These are phyloP conservation scores for Numenius arquata DNA, from an alignment of 2,113 vertebrate species.

Conservation along the genomic window DNA sequence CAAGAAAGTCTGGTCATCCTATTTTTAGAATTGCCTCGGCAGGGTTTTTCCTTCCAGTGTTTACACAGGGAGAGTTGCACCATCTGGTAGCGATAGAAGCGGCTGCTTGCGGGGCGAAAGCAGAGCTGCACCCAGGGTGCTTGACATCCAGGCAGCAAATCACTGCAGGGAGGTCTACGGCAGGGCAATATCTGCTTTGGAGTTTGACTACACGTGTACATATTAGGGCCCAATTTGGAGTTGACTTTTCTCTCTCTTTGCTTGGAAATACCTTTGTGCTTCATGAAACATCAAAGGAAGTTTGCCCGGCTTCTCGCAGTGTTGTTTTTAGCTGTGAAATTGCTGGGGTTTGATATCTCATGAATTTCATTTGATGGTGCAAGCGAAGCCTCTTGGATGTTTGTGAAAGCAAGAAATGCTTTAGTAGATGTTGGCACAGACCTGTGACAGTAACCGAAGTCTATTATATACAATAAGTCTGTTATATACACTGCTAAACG, in stretches of 20 bases:
- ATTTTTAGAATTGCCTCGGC: constrained; percentile 72
- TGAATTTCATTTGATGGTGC: background rate
- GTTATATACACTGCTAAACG: background rate
- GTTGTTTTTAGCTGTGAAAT: constrained; percentile 55
- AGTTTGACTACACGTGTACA: background rate
- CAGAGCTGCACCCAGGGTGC: constrained; percentile 32
- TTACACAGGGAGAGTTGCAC: constrained; percentile 67
- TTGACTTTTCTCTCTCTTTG: constrained; percentile 26
- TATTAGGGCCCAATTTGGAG: background rate
- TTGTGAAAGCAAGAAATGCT: constrained; percentile 21
- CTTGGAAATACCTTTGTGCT: constrained; percentile 28
- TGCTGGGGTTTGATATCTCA: constrained; percentile 9
- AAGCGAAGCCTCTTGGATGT: constrained; percentile 12
- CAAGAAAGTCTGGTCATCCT: constrained; percentile 60
- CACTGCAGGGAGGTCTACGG: background rate
- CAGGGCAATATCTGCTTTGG: background rate
- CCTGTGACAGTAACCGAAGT: background rate
- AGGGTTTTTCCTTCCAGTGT: constrained; percentile 72
- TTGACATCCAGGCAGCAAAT: constrained; percentile 20
- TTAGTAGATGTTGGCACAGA: background rate
- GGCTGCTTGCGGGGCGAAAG: constrained; percentile 22
- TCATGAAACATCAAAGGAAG: constrained; percentile 36
- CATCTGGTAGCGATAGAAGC: constrained; percentile 78
- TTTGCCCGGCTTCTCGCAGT: constrained; percentile 11
- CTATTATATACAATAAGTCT: constrained; percentile 6